Percentiles rank a stretch among this genome's conserved stretches.
These are phyloP conservation scores for Listrodromus nycthemerus DNA, from an alignment of 2,888 invertebrate species.

Conservation along the genomic window DNA sequence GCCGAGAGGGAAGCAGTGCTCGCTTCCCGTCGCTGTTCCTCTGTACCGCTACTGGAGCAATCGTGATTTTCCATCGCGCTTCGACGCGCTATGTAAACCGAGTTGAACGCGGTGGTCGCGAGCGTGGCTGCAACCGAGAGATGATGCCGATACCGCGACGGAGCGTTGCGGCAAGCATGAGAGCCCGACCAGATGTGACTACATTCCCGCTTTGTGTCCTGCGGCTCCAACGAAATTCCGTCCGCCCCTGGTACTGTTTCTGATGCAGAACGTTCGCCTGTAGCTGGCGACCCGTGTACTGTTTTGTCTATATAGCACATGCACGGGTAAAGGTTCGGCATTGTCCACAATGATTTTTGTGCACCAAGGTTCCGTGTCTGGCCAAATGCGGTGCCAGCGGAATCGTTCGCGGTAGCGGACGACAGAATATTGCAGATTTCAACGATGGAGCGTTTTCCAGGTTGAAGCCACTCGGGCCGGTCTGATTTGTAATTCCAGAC, in stretches of 20 bases:
- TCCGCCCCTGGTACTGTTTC: conserved; percentile 65
- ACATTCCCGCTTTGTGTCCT: conserved; percentile 79
- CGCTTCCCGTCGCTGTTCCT: conserved; percentile 30
- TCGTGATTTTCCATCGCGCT: conserved; percentile 80
- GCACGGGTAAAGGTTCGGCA: not conserved
- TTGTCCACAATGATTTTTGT: conserved; percentile 29
- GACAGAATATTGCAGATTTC: not conserved
- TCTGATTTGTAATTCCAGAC: too few species aligned
- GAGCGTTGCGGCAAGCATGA: conserved; percentile 74
- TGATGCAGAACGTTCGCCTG: not conserved
- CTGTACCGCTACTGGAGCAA: conserved; percentile 67
- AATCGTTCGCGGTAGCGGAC: not conserved
- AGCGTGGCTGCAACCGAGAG: conserved; percentile 28
- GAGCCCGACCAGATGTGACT: conserved; percentile 80
- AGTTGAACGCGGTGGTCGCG: conserved; percentile 64
- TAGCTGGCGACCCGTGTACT: conserved; percentile 1
- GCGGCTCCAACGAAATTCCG: conserved; percentile 81
- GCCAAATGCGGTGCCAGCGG: not conserved
- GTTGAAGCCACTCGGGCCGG: too few species aligned
- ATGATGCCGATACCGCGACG: conserved; percentile 36
- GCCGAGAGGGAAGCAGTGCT: conserved; percentile 28
- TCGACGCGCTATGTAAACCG: conserved; percentile 77
- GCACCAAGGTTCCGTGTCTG: not conserved
- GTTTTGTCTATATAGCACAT: conserved; percentile 13
- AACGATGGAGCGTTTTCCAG: not conserved